Evolutionary conservation across 2,113 vertebrate genomes (phyloP).

Genomic region (Sceloporus tristichus): DNA sequence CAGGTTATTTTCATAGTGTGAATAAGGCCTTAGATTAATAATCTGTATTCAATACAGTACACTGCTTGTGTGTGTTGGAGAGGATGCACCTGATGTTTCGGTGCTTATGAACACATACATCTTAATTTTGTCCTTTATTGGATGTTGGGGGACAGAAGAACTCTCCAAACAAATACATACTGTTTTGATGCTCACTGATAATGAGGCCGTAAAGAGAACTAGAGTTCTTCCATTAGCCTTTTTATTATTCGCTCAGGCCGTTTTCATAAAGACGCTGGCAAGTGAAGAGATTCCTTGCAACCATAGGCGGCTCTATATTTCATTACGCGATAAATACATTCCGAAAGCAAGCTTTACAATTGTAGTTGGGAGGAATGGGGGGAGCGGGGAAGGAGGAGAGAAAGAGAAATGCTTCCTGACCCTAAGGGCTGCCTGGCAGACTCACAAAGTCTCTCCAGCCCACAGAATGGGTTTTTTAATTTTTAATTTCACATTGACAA

Average conservation of each 20-base stretch:
- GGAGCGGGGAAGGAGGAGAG: no score
- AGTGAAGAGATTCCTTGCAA: not conserved
- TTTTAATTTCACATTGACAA: constrained; percentile 67
- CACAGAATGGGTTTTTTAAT: constrained; percentile 56
- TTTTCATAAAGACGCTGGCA: constrained; percentile 7
- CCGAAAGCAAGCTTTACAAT: not conserved
- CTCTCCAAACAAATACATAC: not conserved
- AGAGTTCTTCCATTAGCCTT: constrained; percentile 17
- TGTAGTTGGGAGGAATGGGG: constrained; percentile 35
- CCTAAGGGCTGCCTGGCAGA: constrained; percentile 41
- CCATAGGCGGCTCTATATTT: constrained; percentile 19
- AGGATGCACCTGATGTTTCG: constrained; percentile 38
- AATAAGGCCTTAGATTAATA: constrained; percentile 42
- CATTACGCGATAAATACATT: constrained; percentile 10
- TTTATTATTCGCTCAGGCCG: constrained; percentile 36
- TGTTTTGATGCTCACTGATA: constrained; percentile 38
- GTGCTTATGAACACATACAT: constrained; percentile 42
- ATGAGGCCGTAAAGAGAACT: not conserved
- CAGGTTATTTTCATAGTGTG: no score
- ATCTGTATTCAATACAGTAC: constrained; percentile 47
- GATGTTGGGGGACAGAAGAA: not conserved
- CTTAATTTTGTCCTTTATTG: constrained; percentile 62
- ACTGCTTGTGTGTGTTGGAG: constrained; percentile 21
- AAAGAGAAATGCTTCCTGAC: constrained; percentile 28
- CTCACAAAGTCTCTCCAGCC: constrained; percentile 51